These are phyloP conservation scores for Oceanites oceanicus DNA, from an alignment of 2,113 vertebrate genomes.

Conservation along the genomic window DNA sequence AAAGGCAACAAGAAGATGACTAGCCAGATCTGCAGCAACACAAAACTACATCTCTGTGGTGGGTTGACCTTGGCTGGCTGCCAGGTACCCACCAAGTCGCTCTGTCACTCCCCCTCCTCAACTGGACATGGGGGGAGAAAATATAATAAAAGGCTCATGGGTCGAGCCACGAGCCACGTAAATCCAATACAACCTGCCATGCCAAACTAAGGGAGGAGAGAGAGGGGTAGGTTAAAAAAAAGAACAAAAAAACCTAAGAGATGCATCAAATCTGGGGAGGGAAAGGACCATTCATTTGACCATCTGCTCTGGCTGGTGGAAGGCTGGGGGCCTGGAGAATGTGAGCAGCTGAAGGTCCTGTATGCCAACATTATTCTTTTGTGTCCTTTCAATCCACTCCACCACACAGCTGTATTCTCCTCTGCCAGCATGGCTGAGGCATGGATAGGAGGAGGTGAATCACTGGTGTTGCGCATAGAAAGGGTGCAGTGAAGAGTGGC, in stretches of 20 bases:
- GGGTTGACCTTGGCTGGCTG: neutral
- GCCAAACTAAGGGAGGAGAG: neutral
- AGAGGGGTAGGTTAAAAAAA: neutral
- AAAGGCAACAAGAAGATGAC: neutral
- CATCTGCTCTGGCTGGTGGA: neutral
- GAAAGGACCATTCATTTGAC: neutral
- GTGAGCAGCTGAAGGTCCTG: neutral
- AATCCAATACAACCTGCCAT: neutral
- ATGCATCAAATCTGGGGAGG: neutral
- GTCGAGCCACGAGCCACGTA: neutral
- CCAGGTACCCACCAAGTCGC: neutral
- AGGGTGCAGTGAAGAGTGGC: neutral
- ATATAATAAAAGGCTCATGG: rapidly evolving
- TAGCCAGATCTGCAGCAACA: neutral
- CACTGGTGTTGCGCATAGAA: rapidly evolving
- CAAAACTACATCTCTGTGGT: neutral
- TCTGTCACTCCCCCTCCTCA: neutral
- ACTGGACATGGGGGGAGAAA: neutral
- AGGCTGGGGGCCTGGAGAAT: neutral
- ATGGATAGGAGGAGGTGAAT: neutral
- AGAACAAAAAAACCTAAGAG: neutral
- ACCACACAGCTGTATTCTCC: neutral
- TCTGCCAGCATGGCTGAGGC: neutral
- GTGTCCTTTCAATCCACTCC: neutral
- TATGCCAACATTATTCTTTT: neutral